phyloP scores from a whole-genome alignment of 2,797 vertebrate species.

The Sardinella longiceps region DNA sequence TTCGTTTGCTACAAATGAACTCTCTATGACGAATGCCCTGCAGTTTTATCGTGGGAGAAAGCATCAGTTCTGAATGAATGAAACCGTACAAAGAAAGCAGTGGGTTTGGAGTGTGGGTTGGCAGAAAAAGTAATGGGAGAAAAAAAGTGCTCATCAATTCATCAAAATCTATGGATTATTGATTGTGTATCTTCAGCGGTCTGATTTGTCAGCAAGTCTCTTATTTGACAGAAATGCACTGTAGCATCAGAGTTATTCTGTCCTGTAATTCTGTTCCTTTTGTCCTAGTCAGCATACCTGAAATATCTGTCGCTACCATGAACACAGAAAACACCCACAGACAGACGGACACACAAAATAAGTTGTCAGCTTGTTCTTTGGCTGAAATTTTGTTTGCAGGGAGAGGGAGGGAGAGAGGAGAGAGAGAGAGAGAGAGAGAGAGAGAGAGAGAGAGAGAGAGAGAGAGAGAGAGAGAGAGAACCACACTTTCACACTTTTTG shows the following conservation, averaged over 20 bases:
- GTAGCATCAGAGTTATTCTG: not conserved
- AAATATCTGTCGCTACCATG: not conserved
- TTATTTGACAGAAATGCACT: not conserved
- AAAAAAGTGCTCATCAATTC: not conserved
- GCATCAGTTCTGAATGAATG: constrained; percentile 6
- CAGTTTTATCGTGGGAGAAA: not conserved
- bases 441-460: too few relatives aligned
- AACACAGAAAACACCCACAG: not conserved
- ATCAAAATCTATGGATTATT: not conserved
- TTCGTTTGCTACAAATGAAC: constrained; percentile 42
- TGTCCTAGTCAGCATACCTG: not conserved
- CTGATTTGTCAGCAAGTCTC: not conserved
- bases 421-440: too few relatives aligned
- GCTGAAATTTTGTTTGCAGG: constrained; percentile 22
- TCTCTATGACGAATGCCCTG: not conserved
- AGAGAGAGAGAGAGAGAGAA: too few relatives aligned
- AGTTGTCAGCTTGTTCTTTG: constrained; percentile 6
- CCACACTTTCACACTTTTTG: constrained; percentile 19
- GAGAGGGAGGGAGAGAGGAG: too few relatives aligned
- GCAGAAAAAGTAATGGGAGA: not conserved
- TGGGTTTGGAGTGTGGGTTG: too few relatives aligned
- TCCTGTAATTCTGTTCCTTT: not conserved
- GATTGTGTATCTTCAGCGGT: not conserved
- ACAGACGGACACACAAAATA: not conserved
- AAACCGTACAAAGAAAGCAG: not conserved